Base-by-base conservation (phyloP, 1,140 invertebrate species). In the Hyphantria cunea region DNA sequence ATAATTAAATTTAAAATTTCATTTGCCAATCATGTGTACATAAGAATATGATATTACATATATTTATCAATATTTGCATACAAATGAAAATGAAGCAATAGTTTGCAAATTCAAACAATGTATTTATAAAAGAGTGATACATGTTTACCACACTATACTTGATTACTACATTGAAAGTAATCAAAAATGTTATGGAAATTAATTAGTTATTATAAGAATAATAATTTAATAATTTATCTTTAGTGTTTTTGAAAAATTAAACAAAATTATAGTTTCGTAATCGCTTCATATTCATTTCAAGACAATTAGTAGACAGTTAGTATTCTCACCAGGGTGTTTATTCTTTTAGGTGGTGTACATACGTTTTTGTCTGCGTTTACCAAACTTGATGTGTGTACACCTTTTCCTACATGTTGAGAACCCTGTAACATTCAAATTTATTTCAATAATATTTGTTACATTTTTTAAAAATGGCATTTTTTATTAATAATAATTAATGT, bases 241-340 rank as follows among this genome's bases (percentile, higher is more conserved):
- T 15, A 14, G 5, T 53, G 10, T 13, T 44, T 6, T 41, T 44
- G 3, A n/a, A n/a, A 12, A 3, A 12, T 9, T 12, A 0, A 0
- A 13, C 11, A 44, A n/a, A 17, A 64, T 66, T n/a, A n/a, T n/a
- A n/a, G n/a, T 69, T 74, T 65, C 67, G 77, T 73, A 53, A 69
- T 64, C 70, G 51, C 17, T 14, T 7, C 52, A 44, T 39, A 54
- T 50, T 9, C 8, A 49, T 39, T 60, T 55, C 25, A 71, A 14
- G 64, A 39, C 9, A 2, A 87, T 90, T 90, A 90, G 87, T 90
- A 66, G 49, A 67, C 62, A 70, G 86, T 90, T 90, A 90, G 86
- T 87, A 73, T 79, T 84, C 87, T 90, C 87, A 90, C 87, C 87
- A 86, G 63, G 72, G 78, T 79, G 72, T 80, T 83, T 74, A 83